phyloP scores from a whole-genome alignment of 2,888 invertebrate genomes.

The Ophonus ardosiacus region DNA sequence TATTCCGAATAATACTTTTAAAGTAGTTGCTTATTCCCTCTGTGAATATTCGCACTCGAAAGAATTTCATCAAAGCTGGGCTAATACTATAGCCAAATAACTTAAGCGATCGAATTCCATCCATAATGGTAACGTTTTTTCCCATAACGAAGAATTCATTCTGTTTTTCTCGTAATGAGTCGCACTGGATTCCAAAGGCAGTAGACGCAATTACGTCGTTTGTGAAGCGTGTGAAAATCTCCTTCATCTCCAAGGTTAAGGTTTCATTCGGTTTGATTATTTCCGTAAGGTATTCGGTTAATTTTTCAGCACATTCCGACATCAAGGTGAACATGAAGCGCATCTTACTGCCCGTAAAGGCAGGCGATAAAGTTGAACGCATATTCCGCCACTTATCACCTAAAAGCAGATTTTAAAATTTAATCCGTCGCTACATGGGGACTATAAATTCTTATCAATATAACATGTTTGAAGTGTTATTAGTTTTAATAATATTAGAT shows the following conservation, averaged over 20 bases:
- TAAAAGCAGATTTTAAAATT: background rate
- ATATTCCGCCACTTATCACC: background rate
- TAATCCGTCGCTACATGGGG: too few species aligned
- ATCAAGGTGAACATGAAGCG: slow-evolving; percentile 1
- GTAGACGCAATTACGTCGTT: slow-evolving; percentile 72
- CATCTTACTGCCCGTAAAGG: background rate
- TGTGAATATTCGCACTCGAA: background rate
- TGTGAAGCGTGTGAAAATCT: slow-evolving; percentile 71
- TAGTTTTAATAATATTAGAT: too few species aligned
- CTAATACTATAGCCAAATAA: slow-evolving; percentile 43
- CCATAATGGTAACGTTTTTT: slow-evolving; percentile 67
- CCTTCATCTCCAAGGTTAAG: slow-evolving; percentile 70
- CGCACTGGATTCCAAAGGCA: slow-evolving; percentile 72
- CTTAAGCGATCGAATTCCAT: slow-evolving; percentile 40
- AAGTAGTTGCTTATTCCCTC: slow-evolving; percentile 53
- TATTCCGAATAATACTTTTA: slow-evolving; percentile 51
- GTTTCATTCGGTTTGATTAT: slow-evolving; percentile 53
- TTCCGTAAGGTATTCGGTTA: slow-evolving; percentile 32
- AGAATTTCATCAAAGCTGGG: slow-evolving; percentile 30
- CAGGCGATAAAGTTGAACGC: background rate
- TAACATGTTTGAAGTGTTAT: too few species aligned
- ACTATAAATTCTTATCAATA: too few species aligned
- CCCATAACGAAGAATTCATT: slow-evolving; percentile 71
- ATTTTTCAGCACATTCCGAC: slow-evolving; percentile 48
- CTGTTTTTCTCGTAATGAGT: slow-evolving; percentile 70